A percentile compares a stretch with the other conserved stretches of the same genome.
Conservation (phyloP, 2,113 vertebrate genomes). For the Crypturellus undulatus region DNA sequence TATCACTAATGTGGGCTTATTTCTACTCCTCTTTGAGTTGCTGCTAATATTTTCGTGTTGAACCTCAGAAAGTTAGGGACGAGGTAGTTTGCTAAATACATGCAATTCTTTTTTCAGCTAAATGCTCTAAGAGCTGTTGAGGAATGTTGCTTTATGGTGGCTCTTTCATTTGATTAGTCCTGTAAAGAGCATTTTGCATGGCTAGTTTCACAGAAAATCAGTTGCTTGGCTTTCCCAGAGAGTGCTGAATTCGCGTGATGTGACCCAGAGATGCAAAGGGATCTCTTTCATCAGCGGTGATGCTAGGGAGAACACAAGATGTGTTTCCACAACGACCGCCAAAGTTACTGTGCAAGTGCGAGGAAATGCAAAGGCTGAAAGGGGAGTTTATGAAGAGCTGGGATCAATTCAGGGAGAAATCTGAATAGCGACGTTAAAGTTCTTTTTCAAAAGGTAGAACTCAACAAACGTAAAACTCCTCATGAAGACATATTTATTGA, state of each 20-base stretch:
- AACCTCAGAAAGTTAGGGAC: not conserved
- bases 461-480: not conserved
- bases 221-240: not conserved
- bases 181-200: slow-evolving; percentile 2
- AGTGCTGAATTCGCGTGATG: slow-evolving; percentile 23
- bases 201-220: slow-evolving; percentile 4
- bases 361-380: slow-evolving; percentile 19
- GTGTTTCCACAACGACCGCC: slow-evolving; percentile 62
- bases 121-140: not conserved
- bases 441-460: not conserved
- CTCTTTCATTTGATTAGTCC: not conserved
- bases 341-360: not conserved
- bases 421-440: not conserved
- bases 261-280: slow-evolving; percentile 58
- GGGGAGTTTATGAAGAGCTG: not conserved
- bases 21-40: not conserved
- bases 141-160: not conserved
- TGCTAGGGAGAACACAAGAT: slow-evolving; percentile 1
- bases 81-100: not conserved
- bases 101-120: not conserved
- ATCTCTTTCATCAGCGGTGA: slow-evolving; percentile 41
- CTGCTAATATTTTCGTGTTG: not conserved
- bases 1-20: not conserved
- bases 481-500: not conserved
- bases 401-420: not conserved